phyloP scores from a whole-genome alignment of 2,797 vertebrate genomes.

The Sylvia borin region DNA sequence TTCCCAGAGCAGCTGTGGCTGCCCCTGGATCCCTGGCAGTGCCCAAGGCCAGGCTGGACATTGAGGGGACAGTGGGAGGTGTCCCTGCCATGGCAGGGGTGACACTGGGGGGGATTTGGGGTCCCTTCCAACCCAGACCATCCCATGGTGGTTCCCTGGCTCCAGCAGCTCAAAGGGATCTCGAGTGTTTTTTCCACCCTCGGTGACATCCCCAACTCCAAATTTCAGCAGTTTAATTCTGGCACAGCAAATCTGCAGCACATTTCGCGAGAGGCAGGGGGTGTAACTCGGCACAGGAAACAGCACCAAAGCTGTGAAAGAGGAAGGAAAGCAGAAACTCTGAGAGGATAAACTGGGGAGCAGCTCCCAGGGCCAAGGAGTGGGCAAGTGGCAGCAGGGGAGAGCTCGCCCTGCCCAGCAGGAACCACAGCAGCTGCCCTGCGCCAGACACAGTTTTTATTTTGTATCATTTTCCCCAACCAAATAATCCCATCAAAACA shows the following conservation, averaged over 20 bases:
- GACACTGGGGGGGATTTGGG: fast-evolving
- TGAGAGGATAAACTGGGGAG: not conserved
- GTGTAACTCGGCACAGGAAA: not conserved
- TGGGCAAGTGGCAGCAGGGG: not conserved
- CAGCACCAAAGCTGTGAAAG: not conserved
- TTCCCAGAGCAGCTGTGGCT: not conserved
- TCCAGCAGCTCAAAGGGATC: not conserved
- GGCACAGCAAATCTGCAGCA: not conserved
- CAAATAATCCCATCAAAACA: not conserved
- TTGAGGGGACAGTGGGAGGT: not conserved
- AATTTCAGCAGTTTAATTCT: not conserved
- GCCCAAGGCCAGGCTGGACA: not conserved
- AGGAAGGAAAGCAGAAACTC: not conserved
- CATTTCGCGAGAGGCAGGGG: not conserved
- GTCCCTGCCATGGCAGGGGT: not conserved
- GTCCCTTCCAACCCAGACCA: fast-evolving
- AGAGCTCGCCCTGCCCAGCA: not conserved
- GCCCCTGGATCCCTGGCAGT: not conserved
- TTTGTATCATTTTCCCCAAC: fast-evolving
- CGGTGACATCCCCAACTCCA: fast-evolving
- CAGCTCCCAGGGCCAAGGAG: not conserved
- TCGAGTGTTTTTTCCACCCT: not conserved
- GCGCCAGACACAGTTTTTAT: fast-evolving
- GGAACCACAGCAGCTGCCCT: not conserved
- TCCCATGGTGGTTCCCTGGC: not conserved